Evolutionary conservation across 2,797 vertebrate species (phyloP), one percentile per base, ranked within the genome.

Genomic region (Buphagus erythrorhynchus): DNA sequence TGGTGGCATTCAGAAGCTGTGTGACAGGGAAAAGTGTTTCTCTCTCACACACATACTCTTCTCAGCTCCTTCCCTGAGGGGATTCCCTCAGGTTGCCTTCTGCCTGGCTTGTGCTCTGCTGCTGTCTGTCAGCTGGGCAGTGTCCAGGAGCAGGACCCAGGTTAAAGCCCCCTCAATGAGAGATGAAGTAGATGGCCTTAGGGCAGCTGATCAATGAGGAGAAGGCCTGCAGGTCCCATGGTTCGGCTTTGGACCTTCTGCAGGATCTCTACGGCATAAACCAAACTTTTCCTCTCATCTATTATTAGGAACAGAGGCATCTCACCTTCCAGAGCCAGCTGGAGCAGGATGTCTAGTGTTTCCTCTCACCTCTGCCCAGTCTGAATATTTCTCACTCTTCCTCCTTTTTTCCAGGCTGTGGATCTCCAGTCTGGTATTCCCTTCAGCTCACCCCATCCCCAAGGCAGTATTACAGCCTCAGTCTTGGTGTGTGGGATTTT

Each of bases 401-500:
- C 18, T 72, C 16, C 16, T 52, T 69, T 90, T 46, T 75, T 42
- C 38, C 36, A 52, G 36, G 63, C 88, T 84, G 51, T 75, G 45
- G 28, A 55, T 93, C 83, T 94, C 57, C 29, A 72, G 58, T 72
- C 43, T 94, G 48, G 24, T 55, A 18, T 91, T 94, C 68, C 73
- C 66, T 91, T 90, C 65, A 58, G 29, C 54, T 90, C 36, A n/a
- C 85, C 54, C 72, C 52, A 33, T 94, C 58, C 81, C 73, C 79
- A 93, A 31, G 72, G 81, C 68, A 86, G 16, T 57, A 21, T 81
- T 86, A 29, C 28, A 75, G 69, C 57, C 15, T 2, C 79, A 51
- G 36, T 86, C 97, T 94, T 82, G 67, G 68, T 93, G 94, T 93
- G 88, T 95, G 93, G 93, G 81, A 89, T 95, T 95, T 93, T 75